Conservation (phyloP, 1,140 invertebrate genomes). For the Bombus huntii region DNA sequence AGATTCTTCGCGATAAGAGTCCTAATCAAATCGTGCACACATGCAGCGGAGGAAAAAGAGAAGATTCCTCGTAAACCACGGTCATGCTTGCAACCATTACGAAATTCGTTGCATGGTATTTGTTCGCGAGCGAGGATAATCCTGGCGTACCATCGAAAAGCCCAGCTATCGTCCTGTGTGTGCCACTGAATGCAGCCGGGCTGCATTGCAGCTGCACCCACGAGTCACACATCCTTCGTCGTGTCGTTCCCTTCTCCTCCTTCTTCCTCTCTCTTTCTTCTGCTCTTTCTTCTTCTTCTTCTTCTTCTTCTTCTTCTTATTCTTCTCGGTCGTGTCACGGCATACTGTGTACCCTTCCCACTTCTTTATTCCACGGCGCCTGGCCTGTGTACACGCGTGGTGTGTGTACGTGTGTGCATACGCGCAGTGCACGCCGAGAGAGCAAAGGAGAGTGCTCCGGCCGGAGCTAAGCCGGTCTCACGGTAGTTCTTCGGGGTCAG, state of each 20-base stretch:
- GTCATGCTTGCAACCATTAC: conserved; percentile 35
- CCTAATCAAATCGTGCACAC: not conserved
- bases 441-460: conserved; percentile 71
- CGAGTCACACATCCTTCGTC: conserved; percentile 72
- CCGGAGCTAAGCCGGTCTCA: conserved; percentile 76
- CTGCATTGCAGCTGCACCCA: conserved; percentile 71
- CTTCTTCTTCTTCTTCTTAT: not conserved
- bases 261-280: not conserved
- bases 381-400: conserved; percentile 9
- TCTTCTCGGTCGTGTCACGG: conserved; percentile 53
- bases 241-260: conserved; percentile 68
- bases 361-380: conserved; percentile 61
- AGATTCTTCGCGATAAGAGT: not conserved
- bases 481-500: conserved; percentile 80
- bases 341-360: conserved; percentile 50
- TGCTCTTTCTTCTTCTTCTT: not conserved
- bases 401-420: conserved; percentile 8
- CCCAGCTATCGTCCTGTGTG: conserved; percentile 52
- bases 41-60: too few species aligned
- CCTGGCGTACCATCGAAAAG: conserved; percentile 45
- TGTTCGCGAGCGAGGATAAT: conserved; percentile 35
- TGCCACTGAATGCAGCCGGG: conserved; percentile 53
- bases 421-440: conserved; percentile 57
- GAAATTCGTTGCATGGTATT: conserved; percentile 19
- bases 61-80: not conserved